These are phyloP conservation scores for Molossus molossus DNA, from an alignment of 2,797 vertebrate species.

Conservation along the genomic window DNA sequence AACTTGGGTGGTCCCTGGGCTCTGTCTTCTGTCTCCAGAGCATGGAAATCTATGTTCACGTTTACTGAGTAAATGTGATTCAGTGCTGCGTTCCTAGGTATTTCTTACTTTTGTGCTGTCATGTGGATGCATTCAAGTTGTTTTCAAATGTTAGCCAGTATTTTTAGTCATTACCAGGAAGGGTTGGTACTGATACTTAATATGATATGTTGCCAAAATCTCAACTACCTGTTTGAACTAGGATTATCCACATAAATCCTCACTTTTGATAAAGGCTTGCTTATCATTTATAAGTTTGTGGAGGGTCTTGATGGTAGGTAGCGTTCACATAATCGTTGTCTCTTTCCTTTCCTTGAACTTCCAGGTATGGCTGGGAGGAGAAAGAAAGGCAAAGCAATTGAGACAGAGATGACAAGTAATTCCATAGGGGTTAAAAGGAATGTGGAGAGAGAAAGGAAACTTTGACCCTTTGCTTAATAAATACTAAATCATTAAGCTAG, in stretches of 20 bases:
- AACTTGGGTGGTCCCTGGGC: constrained; percentile 60
- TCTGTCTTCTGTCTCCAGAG: constrained; percentile 61
- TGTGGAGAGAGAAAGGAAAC: not conserved
- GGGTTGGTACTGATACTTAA: not conserved
- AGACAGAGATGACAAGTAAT: not conserved
- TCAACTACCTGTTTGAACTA: constrained; percentile 10
- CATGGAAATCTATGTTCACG: not conserved
- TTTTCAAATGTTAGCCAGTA: constrained; percentile 44
- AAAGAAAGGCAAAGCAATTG: not conserved
- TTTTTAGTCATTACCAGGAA: constrained; percentile 28
- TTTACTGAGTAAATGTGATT: not conserved
- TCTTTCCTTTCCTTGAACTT: not conserved
- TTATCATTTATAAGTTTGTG: not conserved
- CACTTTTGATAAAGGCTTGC: constrained; percentile 40
- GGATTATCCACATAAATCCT: constrained; percentile 11
- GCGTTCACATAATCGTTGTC: not conserved
- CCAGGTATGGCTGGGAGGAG: not conserved
- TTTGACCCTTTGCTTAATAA: not conserved
- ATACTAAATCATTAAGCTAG: constrained; percentile 5
- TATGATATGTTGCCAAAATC: not conserved
- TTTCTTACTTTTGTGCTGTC: not conserved
- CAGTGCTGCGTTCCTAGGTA: not conserved
- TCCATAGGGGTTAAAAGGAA: not conserved
- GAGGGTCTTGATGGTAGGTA: not conserved
- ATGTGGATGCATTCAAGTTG: not conserved